A percentile compares a stretch with the other conserved stretches of the same genome.
phyloP scores from a whole-genome alignment of 2,797 vertebrate species.

The Taeniopygia guttata region DNA sequence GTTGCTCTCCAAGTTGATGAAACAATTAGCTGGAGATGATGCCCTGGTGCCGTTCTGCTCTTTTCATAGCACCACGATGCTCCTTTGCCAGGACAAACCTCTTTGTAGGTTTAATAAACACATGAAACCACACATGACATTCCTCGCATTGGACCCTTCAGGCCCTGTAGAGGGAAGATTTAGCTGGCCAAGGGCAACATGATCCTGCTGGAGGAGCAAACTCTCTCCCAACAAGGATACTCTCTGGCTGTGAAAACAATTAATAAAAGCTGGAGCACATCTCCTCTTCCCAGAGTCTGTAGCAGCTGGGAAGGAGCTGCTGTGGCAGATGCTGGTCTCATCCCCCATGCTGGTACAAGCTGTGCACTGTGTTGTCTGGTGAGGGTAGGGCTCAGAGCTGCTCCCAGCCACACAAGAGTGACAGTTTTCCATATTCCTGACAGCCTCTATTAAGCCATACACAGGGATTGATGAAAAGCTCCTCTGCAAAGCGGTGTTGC shows the following conservation, averaged over 20 bases:
- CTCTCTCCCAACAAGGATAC: neutral
- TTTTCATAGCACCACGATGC: neutral
- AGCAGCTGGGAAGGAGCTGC: neutral
- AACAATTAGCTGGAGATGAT: conserved; percentile 41
- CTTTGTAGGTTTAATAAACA: neutral
- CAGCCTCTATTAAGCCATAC: neutral
- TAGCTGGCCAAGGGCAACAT: neutral
- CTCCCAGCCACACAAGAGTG: neutral
- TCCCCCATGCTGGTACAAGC: neutral
- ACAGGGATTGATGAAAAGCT: neutral
- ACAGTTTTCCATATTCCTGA: neutral
- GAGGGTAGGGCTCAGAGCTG: neutral
- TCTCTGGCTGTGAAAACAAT: neutral
- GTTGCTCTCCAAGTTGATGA: conserved; percentile 26
- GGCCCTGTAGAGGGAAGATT: neutral
- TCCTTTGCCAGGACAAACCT: neutral
- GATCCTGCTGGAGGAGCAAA: neutral
- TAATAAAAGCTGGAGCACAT: neutral
- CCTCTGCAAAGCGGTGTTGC: neutral
- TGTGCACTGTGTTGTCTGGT: neutral
- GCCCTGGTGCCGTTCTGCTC: neutral
- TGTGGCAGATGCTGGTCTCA: neutral
- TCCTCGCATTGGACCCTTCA: fast-evolving
- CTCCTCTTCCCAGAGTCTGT: neutral
- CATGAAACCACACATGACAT: neutral